Conservation (phyloP, 2,888 invertebrate species). For the Taphrorychus bicolor region DNA sequence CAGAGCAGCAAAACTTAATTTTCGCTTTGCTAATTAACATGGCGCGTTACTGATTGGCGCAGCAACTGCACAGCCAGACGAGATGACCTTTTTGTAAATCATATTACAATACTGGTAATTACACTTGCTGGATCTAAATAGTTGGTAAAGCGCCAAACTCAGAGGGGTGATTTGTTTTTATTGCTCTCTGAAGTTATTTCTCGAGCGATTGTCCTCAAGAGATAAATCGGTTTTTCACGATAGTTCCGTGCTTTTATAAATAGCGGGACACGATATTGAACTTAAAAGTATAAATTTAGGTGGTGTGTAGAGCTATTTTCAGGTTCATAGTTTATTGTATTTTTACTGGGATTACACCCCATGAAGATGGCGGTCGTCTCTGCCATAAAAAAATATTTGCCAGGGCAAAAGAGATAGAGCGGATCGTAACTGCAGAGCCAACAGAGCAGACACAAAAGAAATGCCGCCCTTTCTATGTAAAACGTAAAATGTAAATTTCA, state of each 20-base stretch:
- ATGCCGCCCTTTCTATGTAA: conserved; percentile 33
- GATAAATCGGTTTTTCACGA: background rate
- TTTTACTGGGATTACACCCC: too few species aligned
- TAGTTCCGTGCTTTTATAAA: background rate
- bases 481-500: conserved; percentile 33
- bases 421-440: background rate
- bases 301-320: background rate
- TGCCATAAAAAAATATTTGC: background rate
- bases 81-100: conserved; percentile 7
- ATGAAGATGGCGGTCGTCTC: too few species aligned
- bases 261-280: background rate
- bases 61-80: background rate
- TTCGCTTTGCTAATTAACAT: conserved; percentile 8
- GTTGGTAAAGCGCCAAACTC: conserved; percentile 8
- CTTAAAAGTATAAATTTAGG: background rate
- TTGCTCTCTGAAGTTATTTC: background rate
- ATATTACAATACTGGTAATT: conserved; percentile 6
- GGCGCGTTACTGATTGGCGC: conserved; percentile 10
- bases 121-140: conserved; percentile 8
- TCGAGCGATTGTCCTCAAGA: background rate
- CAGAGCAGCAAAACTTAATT: conserved; percentile 5
- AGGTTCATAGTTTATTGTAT: too few species aligned
- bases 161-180: background rate
- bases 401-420: background rate
- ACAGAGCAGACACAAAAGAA: conserved; percentile 12